These are phyloP conservation scores for Margarornis squamiger DNA, from an alignment of 2,797 vertebrate species.

Conservation along the genomic window DNA sequence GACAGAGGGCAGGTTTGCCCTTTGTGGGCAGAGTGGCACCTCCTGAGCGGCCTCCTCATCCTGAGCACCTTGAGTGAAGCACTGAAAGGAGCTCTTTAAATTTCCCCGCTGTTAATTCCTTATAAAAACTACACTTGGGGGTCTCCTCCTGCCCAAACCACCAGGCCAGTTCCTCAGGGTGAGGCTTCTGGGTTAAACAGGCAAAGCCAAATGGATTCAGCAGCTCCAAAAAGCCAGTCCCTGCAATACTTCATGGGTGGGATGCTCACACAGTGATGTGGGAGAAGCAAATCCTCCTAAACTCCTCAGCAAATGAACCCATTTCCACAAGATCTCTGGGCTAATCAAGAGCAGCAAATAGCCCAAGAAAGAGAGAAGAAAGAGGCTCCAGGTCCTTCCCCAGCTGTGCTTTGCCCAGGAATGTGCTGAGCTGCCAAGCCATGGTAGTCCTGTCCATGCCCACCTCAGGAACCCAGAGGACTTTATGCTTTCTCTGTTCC, in stretches of 20 bases:
- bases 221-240: not conserved
- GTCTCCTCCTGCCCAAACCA: not conserved
- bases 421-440: not conserved
- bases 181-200: not conserved
- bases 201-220: not conserved
- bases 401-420: too few relatives aligned
- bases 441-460: not conserved
- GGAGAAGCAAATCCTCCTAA: not conserved
- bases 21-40: not conserved
- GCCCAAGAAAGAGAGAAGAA: not conserved
- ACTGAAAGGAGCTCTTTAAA: not conserved
- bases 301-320: not conserved
- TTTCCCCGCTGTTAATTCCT: not conserved
- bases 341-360: not conserved
- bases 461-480: not conserved
- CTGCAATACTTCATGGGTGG: rapidly evolving
- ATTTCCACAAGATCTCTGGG: not conserved
- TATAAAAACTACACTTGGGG: not conserved
- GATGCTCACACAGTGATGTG: not conserved
- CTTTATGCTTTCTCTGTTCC: not conserved
- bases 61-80: not conserved
- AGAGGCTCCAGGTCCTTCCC: not conserved
- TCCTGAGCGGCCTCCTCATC: not conserved
- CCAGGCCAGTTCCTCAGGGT: not conserved
- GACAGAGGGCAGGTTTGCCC: not conserved